A percentile compares a stretch with the other conserved stretches of the same genome.
Evolutionary conservation across 2,797 vertebrate species (phyloP).

Genomic region (Argya squamiceps): DNA sequence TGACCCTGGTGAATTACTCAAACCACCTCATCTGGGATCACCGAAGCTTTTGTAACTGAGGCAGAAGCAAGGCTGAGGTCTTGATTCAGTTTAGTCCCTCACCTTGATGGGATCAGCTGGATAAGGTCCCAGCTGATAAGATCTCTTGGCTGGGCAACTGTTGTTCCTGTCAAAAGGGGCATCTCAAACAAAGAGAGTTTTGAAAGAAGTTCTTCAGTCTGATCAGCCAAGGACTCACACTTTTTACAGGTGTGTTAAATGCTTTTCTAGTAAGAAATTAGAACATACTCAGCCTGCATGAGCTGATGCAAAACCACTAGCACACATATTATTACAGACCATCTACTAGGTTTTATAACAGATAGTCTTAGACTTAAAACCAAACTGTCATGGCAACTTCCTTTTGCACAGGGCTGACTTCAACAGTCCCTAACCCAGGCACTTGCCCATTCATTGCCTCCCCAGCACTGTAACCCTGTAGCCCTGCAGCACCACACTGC

Average conservation of each 20-base stretch:
- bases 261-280: background rate
- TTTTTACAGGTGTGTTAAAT: background rate
- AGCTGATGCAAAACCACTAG: background rate
- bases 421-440: background rate
- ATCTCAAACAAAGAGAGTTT: background rate
- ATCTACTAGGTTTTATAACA: background rate
- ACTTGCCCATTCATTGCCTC: background rate
- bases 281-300: background rate
- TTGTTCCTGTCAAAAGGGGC: background rate
- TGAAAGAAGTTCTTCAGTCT: background rate
- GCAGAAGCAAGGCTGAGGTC: background rate
- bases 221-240: background rate
- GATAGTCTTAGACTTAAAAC: background rate
- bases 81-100: background rate
- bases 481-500: background rate
- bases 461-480: accelerated
- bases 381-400: background rate
- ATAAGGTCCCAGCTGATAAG: background rate
- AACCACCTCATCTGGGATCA: background rate
- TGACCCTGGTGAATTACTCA: background rate
- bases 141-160: background rate
- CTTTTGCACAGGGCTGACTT: background rate
- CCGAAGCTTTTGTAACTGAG: background rate
- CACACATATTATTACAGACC: background rate
- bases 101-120: background rate